These are phyloP conservation scores for Sogatella furcifera DNA, from an alignment of 1,140 invertebrate genomes.

Conservation along the genomic window DNA sequence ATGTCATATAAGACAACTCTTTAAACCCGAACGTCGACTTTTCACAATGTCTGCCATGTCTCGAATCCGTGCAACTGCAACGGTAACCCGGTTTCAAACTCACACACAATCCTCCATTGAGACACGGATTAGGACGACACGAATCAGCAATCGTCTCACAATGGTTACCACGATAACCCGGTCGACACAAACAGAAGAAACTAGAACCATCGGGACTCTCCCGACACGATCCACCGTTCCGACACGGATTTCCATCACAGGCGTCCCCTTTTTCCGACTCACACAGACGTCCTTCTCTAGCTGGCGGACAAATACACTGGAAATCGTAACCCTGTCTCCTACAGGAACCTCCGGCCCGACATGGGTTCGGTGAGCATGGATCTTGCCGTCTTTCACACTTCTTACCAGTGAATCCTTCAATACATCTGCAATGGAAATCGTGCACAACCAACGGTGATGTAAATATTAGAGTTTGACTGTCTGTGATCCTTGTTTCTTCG, in stretches of 20 bases:
- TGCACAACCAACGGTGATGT: slow-evolving; percentile 67
- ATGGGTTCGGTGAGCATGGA: slow-evolving; percentile 85
- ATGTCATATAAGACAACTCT: slow-evolving; percentile 81
- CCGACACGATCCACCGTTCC: slow-evolving; percentile 81
- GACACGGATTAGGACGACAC: slow-evolving; percentile 80
- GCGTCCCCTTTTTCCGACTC: slow-evolving; percentile 71
- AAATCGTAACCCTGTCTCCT: slow-evolving; percentile 70
- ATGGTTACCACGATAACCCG: slow-evolving; percentile 77
- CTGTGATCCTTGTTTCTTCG: slow-evolving; percentile 54
- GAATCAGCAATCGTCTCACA: slow-evolving; percentile 79
- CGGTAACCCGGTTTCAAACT: slow-evolving; percentile 71
- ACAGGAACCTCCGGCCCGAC: slow-evolving; percentile 68
- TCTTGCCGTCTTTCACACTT: slow-evolving; percentile 76
- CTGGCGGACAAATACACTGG: slow-evolving; percentile 63
- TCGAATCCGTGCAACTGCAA: slow-evolving; percentile 75
- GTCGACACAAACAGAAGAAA: slow-evolving; percentile 82
- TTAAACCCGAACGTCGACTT: slow-evolving; percentile 80
- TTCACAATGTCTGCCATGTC: slow-evolving; percentile 86
- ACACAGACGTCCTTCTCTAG: slow-evolving; percentile 71
- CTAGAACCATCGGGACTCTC: slow-evolving; percentile 72
- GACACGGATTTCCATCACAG: slow-evolving; percentile 73
- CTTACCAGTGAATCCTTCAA: slow-evolving; percentile 61
- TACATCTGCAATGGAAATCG: slow-evolving; percentile 68
- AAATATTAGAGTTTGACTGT: slow-evolving; percentile 66
- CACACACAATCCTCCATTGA: slow-evolving; percentile 74